Percentiles rank a stretch among this genome's conserved stretches.
phyloP scores from a whole-genome alignment of 2,888 invertebrate species.

The Heliconius sara region DNA sequence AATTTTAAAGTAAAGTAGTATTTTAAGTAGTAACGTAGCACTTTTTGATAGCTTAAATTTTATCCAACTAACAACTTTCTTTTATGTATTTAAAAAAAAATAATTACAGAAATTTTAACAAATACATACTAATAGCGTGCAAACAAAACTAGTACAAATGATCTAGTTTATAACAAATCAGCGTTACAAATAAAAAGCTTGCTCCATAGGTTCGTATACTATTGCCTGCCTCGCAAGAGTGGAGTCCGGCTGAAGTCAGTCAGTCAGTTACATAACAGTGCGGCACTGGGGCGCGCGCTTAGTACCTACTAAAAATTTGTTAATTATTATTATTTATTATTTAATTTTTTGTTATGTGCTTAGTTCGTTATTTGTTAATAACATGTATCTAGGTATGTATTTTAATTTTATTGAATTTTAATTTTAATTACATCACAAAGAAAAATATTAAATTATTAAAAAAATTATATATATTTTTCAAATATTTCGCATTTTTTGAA shows the following conservation, averaged over 20 bases:
- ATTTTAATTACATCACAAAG: background rate
- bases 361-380: conserved; percentile 35
- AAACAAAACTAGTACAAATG: conserved; percentile 14
- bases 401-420: background rate
- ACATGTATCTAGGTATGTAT: conserved; percentile 53
- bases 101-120: background rate
- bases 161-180: conserved; percentile 23
- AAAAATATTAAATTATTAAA: background rate
- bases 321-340: conserved; percentile 17
- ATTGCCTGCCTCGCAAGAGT: conserved; percentile 6
- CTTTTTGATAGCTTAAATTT: too few species aligned
- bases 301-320: background rate
- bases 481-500: background rate
- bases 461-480: background rate
- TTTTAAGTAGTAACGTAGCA: too few species aligned
- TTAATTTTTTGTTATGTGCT: conserved; percentile 32
- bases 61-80: too few species aligned
- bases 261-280: conserved; percentile 33
- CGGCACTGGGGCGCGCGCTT: conserved; percentile 50
- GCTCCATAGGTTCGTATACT: conserved; percentile 23
- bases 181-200: conserved; percentile 35
- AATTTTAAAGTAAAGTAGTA: too few species aligned
- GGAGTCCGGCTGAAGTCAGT: conserved; percentile 22
- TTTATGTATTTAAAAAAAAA: too few species aligned
- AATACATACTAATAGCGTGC: background rate